phyloP scores from a whole-genome alignment of 1,140 invertebrate genomes.

The Ptiloglossa arizonensis region DNA sequence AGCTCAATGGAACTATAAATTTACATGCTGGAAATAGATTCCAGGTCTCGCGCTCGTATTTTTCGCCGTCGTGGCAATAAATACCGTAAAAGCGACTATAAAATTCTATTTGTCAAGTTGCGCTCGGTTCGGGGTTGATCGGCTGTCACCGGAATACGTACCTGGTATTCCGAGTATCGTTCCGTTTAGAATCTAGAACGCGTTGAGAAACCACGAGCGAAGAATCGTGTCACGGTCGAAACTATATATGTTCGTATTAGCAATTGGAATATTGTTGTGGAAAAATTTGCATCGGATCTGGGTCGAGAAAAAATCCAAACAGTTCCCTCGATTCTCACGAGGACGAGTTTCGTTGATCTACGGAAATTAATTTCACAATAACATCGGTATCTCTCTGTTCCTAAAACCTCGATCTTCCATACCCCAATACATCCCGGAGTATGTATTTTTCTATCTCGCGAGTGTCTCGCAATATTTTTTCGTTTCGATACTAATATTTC shows the following conservation, averaged over 20 bases:
- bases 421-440: too few relatives aligned
- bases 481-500: too few relatives aligned
- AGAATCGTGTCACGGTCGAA: constrained; percentile 24
- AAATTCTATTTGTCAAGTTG: constrained; percentile 24
- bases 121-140: constrained; percentile 8
- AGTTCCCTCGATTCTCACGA: too few relatives aligned
- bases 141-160: not conserved
- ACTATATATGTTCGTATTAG: not conserved
- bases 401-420: too few relatives aligned
- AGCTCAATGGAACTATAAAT: constrained; percentile 13
- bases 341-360: too few relatives aligned
- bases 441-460: too few relatives aligned
- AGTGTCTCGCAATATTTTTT: too few relatives aligned
- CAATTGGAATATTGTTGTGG: not conserved
- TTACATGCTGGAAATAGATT: constrained; percentile 1
- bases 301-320: too few relatives aligned
- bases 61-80: constrained; percentile 23
- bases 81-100: constrained; percentile 16
- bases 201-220: constrained; percentile 7
- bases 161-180: constrained; percentile 12
- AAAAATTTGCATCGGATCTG: not conserved
- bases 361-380: too few relatives aligned
- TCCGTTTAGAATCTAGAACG: constrained; percentile 32
- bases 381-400: too few relatives aligned
- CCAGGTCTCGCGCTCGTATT: constrained; percentile 10